phyloP scores from a whole-genome alignment of 2,888 invertebrate species.

The Julus scandinavius region DNA sequence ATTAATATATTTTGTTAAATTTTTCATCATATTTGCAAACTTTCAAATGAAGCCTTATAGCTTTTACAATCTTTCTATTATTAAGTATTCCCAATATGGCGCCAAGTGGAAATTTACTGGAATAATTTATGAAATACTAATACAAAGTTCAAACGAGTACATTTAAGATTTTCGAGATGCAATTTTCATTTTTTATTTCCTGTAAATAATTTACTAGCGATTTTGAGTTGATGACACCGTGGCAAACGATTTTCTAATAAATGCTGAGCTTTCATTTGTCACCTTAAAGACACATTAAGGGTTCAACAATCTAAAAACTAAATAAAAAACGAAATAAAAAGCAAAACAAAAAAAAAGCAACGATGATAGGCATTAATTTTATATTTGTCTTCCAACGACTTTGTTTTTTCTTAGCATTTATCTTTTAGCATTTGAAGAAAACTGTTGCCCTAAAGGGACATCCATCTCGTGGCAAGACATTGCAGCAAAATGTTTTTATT shows the following conservation, averaged over 20 bases:
- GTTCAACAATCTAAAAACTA: neutral
- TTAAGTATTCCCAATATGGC: too few relatives aligned
- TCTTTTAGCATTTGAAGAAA: conserved; percentile 17
- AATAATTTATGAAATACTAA: too few relatives aligned
- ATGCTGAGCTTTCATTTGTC: neutral
- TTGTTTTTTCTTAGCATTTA: conserved; percentile 1
- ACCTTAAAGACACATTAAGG: neutral
- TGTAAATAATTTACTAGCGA: neutral
- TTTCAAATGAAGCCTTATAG: too few relatives aligned
- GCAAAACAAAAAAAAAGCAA: neutral
- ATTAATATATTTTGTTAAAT: too few relatives aligned
- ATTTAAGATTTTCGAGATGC: too few relatives aligned
- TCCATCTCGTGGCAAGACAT: conserved; percentile 33
- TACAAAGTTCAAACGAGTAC: neutral
- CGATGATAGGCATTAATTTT: conserved; percentile 22
- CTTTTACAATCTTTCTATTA: too few relatives aligned
- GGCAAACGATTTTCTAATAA: neutral
- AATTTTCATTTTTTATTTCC: neutral
- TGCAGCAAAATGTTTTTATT: conserved; percentile 12
- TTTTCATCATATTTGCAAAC: too few relatives aligned
- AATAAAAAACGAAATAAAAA: neutral
- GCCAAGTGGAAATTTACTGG: too few relatives aligned
- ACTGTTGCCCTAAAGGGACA: conserved; percentile 18
- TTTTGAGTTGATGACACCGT: neutral
- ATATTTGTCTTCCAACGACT: conserved; percentile 9